Base-by-base conservation (phyloP, 2,797 vertebrate species). In the Choloepus didactylus region DNA sequence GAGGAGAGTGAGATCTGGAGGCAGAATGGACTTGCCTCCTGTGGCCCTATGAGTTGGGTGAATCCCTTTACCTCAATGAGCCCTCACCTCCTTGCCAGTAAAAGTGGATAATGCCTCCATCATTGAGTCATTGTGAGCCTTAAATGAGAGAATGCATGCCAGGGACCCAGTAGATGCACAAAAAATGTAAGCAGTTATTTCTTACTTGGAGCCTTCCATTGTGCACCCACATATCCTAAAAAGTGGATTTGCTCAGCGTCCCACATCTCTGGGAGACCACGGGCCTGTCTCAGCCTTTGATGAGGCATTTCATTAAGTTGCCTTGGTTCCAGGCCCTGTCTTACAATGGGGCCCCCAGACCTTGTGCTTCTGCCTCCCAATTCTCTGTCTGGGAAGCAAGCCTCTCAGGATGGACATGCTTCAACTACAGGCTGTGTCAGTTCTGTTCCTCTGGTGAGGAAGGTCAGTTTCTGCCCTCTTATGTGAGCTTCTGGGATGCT, bases 351-450 rank as follows among this genome's bases (percentile, higher is more conserved):
- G 23, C 25, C 11, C 11, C 4, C 0, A 25, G 15, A 16, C 29
- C 87, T 83, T 27, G 8, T 27, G 75, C 10, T n/a, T 27, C n/a
- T 67, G 59, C 44, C 27, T 67, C 31, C 66, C 14, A 2, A 9
- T 35, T 6, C 14, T 62, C 60, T 59, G 5, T 16, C 73, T 19
- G 41, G 64, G 67, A 62, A 44, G 11, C 14, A 38, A 83, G 44
- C 12, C 18, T 5, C 16, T 60, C 1, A 1, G 9, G 29, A 5
- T 60, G 6, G 27, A 5, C 3, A 2, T 3, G 1, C 3, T 21
- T 1, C 31, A 29, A 15, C 31, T 7, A 5, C 46, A 31, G 67
- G 31, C 51, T 66, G 12, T 21, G 9, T 12, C 11, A 1, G 18
- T 46, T 60, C n/a, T 2, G 25, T 49, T 54, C 35, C 25, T 19